Base-by-base conservation (phyloP, 2,797 vertebrate species). In the Xerus rutilus region DNA sequence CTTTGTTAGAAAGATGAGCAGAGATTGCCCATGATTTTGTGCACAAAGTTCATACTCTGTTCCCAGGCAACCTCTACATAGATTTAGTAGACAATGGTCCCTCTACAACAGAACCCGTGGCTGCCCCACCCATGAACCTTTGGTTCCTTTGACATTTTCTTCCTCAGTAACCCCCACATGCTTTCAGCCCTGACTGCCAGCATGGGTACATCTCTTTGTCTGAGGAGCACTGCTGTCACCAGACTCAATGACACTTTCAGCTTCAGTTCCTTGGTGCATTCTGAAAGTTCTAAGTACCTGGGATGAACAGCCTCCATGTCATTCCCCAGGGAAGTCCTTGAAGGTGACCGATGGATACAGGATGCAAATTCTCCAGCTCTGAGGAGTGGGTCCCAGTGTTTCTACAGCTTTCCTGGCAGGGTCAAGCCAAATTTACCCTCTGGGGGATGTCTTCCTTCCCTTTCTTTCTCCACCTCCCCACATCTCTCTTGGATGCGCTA, bases 91-190 rank as follows among this genome's bases (percentile, higher is more conserved):
- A 17, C 39, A 21, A 7, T 1, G 49, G 20, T 6, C 45, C 21
- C 30, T 69, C 21, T 20, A 9, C 1, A 25, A 78, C 21, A 83
- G 23, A 59, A 47, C 18, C 18, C 45, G 12, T 21, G 11, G 2
- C 17, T 35, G 52, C 13, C 18, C n/a, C 4, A 28, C 0, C 2
- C 0, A 0, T 5, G 25, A 17, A 18, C 23, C 18, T n/a, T 67
- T 39, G 62, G 18, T 72, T 76, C 79, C 35, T 69, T 59, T 83
- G 30, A n/a, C 23, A 25, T 47, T 47, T 69, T 76, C 65, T 59
- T 35, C 4, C 28, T 30, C 49, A 8, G n/a, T 6, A 59, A 30
- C 28, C 3, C 52, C 45, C 9, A 3, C 11, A 23, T 17, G 14
- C 59, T 39, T 89, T 78, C 35, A 23, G 20, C 85, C 17, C 14